Evolutionary conservation across 2,888 invertebrate species (phyloP), one percentile per base, ranked within the genome.

Genomic region (Eustalomyia histrio): DNA sequence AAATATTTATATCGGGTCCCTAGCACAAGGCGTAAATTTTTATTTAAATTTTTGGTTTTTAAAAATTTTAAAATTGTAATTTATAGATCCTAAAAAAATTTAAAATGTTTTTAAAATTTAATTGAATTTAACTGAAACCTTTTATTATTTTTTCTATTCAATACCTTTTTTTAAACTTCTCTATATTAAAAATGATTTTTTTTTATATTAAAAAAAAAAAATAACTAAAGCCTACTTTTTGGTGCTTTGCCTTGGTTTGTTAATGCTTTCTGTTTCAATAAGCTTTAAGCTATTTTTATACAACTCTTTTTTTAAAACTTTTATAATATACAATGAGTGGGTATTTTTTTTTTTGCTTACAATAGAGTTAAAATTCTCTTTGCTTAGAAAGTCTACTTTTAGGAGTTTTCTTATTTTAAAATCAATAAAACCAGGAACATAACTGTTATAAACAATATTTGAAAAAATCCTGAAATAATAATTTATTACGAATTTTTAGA

Each of bases 181-280:
- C 43, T 55, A 55, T 53, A 24, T 50, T 14, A n/a, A 14, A 43
- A 5, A 47, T 47, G 33, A 17, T 50, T 53, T 12, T 17, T 24
- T 71, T 33, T 69, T 6, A 14, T 29, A 17, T 29, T 33, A 57
- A 57, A 16, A 35, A 0, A 21, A 61, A 61, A 65, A 16, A 52
- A 57, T 24, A 67, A 67, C 24, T 80, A 80, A 53, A 73, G 73
- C 64, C 76, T 76, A 80, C 57, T 67, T 76, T 80, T 76, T 80
- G 80, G 76, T 80, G 64, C 64, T 72, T 76, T 63, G 73, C 58
- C 68, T 80, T 76, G 72, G 72, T 76, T 76, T 43, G 63, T 67
- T 73, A 47, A 24, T 64, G 14, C 47, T 57, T 47, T 53, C 47
- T 63, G 39, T 24, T 39, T 14, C n/a, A 29, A 55, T 71, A 29